Evolutionary conservation across 2,113 vertebrate species (phyloP), one percentile per base, ranked within the genome.

Genomic region (Odocoileus hemionus): DNA sequence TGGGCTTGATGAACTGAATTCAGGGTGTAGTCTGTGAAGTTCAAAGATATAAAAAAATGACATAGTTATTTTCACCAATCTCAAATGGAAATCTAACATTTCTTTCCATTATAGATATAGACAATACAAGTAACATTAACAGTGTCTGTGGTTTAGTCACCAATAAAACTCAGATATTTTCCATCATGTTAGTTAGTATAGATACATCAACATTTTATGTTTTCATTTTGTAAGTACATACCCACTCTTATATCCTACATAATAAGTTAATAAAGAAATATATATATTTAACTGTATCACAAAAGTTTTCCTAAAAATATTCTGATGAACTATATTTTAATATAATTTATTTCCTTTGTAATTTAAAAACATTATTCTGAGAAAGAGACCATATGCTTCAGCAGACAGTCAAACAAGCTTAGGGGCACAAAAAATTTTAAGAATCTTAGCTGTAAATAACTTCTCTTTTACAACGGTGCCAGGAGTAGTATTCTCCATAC

Each of bases 291-390:
- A 50, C 21, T 58, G 26, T n/a, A 76, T 45, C 55, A 86, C 43
- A 91, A 50, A 47, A 60, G n/a, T n/a, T 87, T 91, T 74, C 52
- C 91, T 57, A 61, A 84, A 94, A 89, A 89, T 39, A 96, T 82
- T 94, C 23, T 87, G 36, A 86, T 52, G 4, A 58, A 70, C 30
- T 89, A 1, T 50, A 88, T 58, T 93, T 96, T 50, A 95, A 57
- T 55, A 86, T 52, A 55, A 88, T 88, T 57, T 52, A 14, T 78
- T 97, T 84, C 16, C 47, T 96, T 74, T 90, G 52, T 87, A 92
- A 84, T 64, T 83, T 90, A 74, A 95, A 61, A 86, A 70, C 60
- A 92, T 70, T 50, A 79, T 43, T 96, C 54, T 91, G 78, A 96
- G 58, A 91, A 89, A 36, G 15, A 12, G 3, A 61, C 25, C 39